phyloP scores from a whole-genome alignment of 1,140 invertebrate genomes.

The Anastrepha obliqua region DNA sequence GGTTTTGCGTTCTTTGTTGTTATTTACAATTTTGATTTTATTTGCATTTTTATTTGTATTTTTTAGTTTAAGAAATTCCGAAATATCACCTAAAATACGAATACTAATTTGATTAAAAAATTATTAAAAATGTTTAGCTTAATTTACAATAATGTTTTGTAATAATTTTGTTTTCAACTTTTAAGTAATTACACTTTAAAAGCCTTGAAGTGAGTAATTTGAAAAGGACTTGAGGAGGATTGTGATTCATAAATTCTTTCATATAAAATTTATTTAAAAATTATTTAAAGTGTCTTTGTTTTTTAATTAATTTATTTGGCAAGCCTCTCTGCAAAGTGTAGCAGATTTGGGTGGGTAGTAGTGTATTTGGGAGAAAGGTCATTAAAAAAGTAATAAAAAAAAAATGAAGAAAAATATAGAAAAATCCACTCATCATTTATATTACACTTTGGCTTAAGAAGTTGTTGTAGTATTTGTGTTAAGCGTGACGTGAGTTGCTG shows the following conservation, averaged over 20 bases:
- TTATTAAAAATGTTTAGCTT: conserved; percentile 60
- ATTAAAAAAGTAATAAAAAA: neutral
- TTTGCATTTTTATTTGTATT: neutral
- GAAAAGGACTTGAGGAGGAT: neutral
- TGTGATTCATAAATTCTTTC: conserved; percentile 29
- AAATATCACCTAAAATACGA: conserved; percentile 6
- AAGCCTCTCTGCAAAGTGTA: conserved; percentile 45
- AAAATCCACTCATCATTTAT: no score
- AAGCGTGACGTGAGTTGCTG: neutral
- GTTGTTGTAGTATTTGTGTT: neutral
- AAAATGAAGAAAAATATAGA: neutral
- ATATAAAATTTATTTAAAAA: conserved; percentile 54
- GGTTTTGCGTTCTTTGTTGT: neutral
- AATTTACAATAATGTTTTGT: conserved; percentile 73
- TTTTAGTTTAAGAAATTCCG: neutral
- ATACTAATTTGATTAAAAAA: conserved; percentile 42
- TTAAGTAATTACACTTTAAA: conserved; percentile 43
- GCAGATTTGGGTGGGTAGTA: neutral
- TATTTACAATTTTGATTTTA: neutral
- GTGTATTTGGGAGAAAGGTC: neutral
- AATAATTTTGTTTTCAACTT: neutral
- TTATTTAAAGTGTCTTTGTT: conserved; percentile 58
- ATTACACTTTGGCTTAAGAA: no score
- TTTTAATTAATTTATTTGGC: conserved; percentile 55
- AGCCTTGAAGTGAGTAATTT: no score